These are phyloP conservation scores for Brachypalpus laphriformis DNA, from an alignment of 2,888 invertebrate species.

Conservation along the genomic window DNA sequence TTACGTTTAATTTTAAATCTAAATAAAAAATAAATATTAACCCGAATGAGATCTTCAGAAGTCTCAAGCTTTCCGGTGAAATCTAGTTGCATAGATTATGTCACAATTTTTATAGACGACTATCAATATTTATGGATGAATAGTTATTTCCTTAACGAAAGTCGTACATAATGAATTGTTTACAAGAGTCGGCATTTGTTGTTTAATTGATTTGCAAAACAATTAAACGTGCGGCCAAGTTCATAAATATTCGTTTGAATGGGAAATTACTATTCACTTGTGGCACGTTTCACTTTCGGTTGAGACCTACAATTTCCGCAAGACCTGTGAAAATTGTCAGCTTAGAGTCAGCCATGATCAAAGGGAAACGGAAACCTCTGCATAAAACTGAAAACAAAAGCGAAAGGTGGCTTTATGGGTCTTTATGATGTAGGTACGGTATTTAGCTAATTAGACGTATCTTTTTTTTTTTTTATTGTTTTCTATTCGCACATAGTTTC, in stretches of 20 bases:
- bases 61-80: background rate
- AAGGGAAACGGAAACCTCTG: background rate
- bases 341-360: background rate
- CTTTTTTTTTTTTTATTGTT: background rate
- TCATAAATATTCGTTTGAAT: background rate
- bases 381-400: background rate
- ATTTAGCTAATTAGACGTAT: background rate
- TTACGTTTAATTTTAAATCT: background rate
- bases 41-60: background rate
- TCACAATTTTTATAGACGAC: background rate
- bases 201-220: background rate
- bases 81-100: background rate
- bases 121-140: background rate
- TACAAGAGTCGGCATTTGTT: background rate
- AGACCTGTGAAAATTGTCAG: constrained; percentile 1
- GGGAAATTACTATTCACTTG: background rate
- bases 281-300: background rate
- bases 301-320: background rate
- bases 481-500: background rate
- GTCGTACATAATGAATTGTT: background rate
- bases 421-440: background rate
- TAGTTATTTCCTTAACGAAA: background rate
- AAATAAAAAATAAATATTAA: background rate
- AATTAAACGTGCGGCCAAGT: background rate
- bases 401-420: background rate